Percentiles rank a stretch among this genome's conserved stretches.
Conservation (phyloP, 2,113 vertebrate species). For the Malurus cyaneus region DNA sequence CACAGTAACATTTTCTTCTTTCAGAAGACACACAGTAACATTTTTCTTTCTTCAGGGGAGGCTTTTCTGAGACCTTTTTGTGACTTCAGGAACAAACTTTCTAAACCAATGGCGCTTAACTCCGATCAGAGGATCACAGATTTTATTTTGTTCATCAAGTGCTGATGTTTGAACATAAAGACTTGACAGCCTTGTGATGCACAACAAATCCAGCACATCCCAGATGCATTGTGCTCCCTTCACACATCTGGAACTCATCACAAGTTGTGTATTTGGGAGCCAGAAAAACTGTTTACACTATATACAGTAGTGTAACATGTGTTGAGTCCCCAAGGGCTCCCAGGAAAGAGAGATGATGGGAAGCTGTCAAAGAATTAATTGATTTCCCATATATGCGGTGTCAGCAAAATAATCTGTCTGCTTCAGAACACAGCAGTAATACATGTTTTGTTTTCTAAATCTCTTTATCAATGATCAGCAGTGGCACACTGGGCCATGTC, state of each 20-base stretch:
- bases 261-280: neutral
- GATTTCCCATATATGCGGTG: neutral
- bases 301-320: neutral
- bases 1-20: neutral
- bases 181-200: neutral
- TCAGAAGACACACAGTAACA: neutral
- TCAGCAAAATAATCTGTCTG: neutral
- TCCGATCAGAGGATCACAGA: neutral
- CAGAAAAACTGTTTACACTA: neutral
- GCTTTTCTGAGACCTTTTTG: neutral
- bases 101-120: neutral
- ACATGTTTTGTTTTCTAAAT: neutral
- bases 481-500: neutral
- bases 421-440: neutral
- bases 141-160: neutral
- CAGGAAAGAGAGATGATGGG: neutral
- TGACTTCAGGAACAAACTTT: neutral
- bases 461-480: neutral
- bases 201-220: neutral
- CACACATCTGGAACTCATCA: neutral
- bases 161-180: fast-evolving
- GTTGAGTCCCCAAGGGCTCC: neutral
- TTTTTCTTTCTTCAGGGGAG: neutral
- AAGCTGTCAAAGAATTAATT: neutral
- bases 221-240: neutral